These are phyloP conservation scores for Megathymus violae DNA, from an alignment of 1,140 invertebrate genomes.

Conservation along the genomic window DNA sequence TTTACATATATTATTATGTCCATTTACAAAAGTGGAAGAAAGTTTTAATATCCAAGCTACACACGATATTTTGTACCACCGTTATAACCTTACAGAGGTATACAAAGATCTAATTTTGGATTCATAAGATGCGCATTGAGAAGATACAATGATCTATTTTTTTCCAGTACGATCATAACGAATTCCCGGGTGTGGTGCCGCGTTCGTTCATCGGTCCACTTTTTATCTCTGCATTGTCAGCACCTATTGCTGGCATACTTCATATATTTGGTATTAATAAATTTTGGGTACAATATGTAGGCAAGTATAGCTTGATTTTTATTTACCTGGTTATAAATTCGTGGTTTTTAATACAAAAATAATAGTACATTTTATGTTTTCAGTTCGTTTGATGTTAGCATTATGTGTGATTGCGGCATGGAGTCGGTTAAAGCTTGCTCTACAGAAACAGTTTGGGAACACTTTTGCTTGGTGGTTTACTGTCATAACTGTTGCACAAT, in stretches of 20 bases:
- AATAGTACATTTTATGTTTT: slow-evolving; percentile 67
- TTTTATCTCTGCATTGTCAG: slow-evolving; percentile 91
- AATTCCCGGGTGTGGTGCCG: slow-evolving; percentile 99
- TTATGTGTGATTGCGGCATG: slow-evolving; percentile 90
- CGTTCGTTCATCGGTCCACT: slow-evolving; percentile 97
- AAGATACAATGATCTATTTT: slow-evolving; percentile 61
- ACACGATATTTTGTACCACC: slow-evolving; percentile 97
- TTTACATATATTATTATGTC: slow-evolving; percentile 93
- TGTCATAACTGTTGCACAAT: slow-evolving; percentile 94
- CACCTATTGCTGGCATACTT: slow-evolving; percentile 89
- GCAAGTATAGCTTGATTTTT: slow-evolving; percentile 84
- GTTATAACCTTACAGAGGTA: slow-evolving; percentile 93
- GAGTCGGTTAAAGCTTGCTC: slow-evolving; percentile 87
- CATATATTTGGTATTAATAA: slow-evolving; percentile 91
- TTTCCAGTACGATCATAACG: slow-evolving; percentile 97
- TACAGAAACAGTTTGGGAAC: slow-evolving; percentile 91
- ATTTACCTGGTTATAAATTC: slow-evolving; percentile 1
- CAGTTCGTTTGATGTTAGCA: slow-evolving; percentile 93
- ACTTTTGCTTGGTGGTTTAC: slow-evolving; percentile 93
- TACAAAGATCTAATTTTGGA: slow-evolving; percentile 75
- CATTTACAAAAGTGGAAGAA: slow-evolving; percentile 99
- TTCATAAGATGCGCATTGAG: slow-evolving; percentile 51
- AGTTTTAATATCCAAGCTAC: slow-evolving; percentile 99
- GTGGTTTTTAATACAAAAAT: slow-evolving; percentile 3
- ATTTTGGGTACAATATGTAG: slow-evolving; percentile 95